A percentile compares a stretch with the other conserved stretches of the same genome.
phyloP scores from a whole-genome alignment of 1,140 invertebrate species.

The Planococcus citri region DNA sequence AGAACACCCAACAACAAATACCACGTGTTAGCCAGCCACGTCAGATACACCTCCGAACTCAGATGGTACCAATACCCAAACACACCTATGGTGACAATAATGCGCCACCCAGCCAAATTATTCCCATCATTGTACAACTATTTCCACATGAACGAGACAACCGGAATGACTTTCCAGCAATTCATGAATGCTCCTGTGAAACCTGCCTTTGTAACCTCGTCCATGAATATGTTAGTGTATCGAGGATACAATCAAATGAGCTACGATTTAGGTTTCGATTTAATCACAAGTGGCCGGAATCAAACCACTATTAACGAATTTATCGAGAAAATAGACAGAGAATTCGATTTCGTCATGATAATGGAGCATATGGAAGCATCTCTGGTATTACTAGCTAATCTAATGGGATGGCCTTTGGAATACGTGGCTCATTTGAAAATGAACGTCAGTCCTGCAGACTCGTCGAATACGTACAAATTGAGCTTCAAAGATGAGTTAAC shows the following conservation, averaged over 20 bases:
- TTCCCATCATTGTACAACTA: slow-evolving; percentile 34
- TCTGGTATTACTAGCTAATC: slow-evolving; percentile 37
- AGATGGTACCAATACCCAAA: too few relatives aligned
- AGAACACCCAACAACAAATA: slow-evolving; percentile 23
- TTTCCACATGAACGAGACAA: slow-evolving; percentile 27
- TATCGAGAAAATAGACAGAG: slow-evolving; percentile 32
- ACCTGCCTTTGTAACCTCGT: neutral
- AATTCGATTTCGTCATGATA: slow-evolving; percentile 41
- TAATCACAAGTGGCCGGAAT: slow-evolving; percentile 26
- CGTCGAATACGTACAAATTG: neutral
- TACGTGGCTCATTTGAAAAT: slow-evolving; percentile 35
- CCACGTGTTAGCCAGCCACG: slow-evolving; percentile 31
- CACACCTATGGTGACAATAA: slow-evolving; percentile 33
- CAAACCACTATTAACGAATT: slow-evolving; percentile 24
- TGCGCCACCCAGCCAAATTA: slow-evolving; percentile 32
- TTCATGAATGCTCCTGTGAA: neutral
- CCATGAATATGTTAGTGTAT: neutral
- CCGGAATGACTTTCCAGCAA: slow-evolving; percentile 14
- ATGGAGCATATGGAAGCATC: slow-evolving; percentile 42
- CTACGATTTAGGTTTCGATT: slow-evolving; percentile 34
- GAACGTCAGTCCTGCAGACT: slow-evolving; percentile 27
- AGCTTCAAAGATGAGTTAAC: neutral
- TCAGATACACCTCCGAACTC: slow-evolving; percentile 29
- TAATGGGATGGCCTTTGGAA: slow-evolving; percentile 38
- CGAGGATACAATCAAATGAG: slow-evolving; percentile 36